A percentile compares a stretch with the other conserved stretches of the same genome.
Conservation (phyloP, 2,888 invertebrate genomes). For the Masnerella sp. region DNA sequence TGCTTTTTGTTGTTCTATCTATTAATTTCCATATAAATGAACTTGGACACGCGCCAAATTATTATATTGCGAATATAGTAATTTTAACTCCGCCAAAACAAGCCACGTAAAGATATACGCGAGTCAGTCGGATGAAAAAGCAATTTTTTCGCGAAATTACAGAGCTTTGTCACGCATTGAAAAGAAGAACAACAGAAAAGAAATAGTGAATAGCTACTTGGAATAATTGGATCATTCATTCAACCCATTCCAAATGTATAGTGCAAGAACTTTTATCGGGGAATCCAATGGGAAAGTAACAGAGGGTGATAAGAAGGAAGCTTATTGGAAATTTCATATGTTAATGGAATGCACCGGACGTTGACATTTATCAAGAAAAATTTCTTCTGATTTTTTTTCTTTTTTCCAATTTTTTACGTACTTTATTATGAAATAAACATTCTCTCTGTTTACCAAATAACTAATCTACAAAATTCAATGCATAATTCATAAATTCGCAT, state of each 20-base stretch:
- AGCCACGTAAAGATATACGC: neutral
- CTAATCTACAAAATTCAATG: no score
- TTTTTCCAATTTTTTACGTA: no score
- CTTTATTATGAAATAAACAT: no score
- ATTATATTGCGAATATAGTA: slow-evolving; percentile 2
- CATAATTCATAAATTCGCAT: no score
- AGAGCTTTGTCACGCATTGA: slow-evolving; percentile 26
- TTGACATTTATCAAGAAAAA: no score
- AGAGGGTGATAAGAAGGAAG: slow-evolving; percentile 19
- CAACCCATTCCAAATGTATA: slow-evolving; percentile 23
- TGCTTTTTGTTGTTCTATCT: neutral
- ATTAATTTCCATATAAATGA: slow-evolving; percentile 13
- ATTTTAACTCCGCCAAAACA: neutral
- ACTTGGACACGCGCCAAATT: slow-evolving; percentile 7
- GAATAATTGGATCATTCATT: slow-evolving; percentile 36
- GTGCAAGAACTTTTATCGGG: slow-evolving; percentile 25
- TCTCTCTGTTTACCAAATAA: no score
- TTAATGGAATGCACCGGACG: slow-evolving; percentile 23
- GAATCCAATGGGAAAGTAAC: slow-evolving; percentile 19
- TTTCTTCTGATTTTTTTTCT: no score
- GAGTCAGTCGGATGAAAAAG: slow-evolving; percentile 4
- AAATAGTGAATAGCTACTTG: slow-evolving; percentile 28
- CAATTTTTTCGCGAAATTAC: slow-evolving; percentile 20
- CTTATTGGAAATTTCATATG: slow-evolving; percentile 28
- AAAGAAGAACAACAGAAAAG: slow-evolving; percentile 14